Evolutionary conservation across 2,113 vertebrate genomes (phyloP).

Genomic region (Gulo gulo): DNA sequence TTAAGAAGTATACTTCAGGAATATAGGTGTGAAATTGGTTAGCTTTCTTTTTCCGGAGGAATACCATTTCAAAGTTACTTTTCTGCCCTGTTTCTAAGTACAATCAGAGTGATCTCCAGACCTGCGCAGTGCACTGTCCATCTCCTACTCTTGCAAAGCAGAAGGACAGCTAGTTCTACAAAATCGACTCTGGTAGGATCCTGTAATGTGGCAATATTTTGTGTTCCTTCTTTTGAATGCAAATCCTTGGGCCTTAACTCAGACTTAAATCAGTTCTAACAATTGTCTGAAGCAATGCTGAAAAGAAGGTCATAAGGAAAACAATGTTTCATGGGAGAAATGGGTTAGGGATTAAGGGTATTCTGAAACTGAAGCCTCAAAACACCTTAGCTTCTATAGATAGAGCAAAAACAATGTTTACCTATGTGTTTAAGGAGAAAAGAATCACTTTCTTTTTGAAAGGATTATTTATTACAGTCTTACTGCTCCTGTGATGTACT

Average conservation of each 20-base stretch:
- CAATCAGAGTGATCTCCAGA: neutral
- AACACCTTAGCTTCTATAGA: constrained; percentile 55
- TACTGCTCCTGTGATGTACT: constrained; percentile 73
- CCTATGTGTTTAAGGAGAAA: constrained; percentile 78
- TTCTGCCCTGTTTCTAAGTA: neutral
- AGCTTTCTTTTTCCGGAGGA: constrained; percentile 21
- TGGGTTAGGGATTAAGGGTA: constrained; percentile 64
- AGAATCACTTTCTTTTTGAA: constrained; percentile 79
- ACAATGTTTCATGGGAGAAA: constrained; percentile 55
- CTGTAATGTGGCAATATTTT: neutral
- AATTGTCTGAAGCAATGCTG: constrained; percentile 60
- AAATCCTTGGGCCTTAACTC: neutral
- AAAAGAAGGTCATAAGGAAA: constrained; percentile 75
- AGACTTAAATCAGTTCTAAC: constrained; percentile 59
- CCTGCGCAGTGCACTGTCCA: constrained; percentile 35
- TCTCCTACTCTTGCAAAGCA: constrained; percentile 65
- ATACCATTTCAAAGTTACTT: constrained; percentile 10
- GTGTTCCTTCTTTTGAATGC: neutral
- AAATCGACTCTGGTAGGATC: neutral
- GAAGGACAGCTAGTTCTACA: neutral
- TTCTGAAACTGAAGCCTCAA: constrained; percentile 44
- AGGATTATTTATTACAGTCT: constrained; percentile 83
- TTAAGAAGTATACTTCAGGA: constrained; percentile 59
- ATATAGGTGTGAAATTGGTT: neutral
- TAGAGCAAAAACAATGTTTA: constrained; percentile 75